Base-by-base conservation (phyloP, 1,140 invertebrate species). In the Tetramorium parvispinum region DNA sequence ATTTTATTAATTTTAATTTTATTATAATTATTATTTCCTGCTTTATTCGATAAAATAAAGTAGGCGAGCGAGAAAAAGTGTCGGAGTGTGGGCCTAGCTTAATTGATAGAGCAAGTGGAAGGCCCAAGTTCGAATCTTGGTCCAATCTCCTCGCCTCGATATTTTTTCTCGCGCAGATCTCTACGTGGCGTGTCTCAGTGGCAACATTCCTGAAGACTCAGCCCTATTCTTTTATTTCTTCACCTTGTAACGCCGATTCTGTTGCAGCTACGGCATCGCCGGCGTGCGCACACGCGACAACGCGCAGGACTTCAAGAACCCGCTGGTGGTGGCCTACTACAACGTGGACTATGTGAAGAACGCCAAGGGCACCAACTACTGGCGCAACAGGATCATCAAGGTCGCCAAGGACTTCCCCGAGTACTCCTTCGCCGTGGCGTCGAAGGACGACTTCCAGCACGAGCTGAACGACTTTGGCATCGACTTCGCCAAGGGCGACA, bases 301-400 rank as follows among this genome's bases (percentile, higher is more conserved):
- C 92, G 94, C 96, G 3, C 96, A 96, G 16, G 98, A 99, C 87
- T 99, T 99, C 96, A 97, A 97, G 91, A 97, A 97, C 92, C 99
- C 99, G 3, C 93, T 99, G 70, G 96, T 99, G 53, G 97, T 99
- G 85, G 99, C 98, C 37, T 99, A 99, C 94, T 99, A 98, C 94
- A 96, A 96, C 93, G 98, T 99, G 8, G 99, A 99, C 95, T 99
- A 99, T 93, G 96, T 97, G 0, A 99, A 99, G 95, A 99, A 99
- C 95, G 96, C 97, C 11, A 99, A 99, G 95, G 98, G 98, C 57
- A 99, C 99, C n/a, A 99, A 99, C 95, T 99, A 99, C 96, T 99
- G 99, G 99, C 97, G 99, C 92, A 99, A 99, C 96, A 97, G 98
- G 88, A 97, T 99, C 46, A 96, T 99, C 81, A 99, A 99, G 96